Evolutionary conservation across 2,888 invertebrate genomes (phyloP).

Genomic region (Diadegma fenestrale): DNA sequence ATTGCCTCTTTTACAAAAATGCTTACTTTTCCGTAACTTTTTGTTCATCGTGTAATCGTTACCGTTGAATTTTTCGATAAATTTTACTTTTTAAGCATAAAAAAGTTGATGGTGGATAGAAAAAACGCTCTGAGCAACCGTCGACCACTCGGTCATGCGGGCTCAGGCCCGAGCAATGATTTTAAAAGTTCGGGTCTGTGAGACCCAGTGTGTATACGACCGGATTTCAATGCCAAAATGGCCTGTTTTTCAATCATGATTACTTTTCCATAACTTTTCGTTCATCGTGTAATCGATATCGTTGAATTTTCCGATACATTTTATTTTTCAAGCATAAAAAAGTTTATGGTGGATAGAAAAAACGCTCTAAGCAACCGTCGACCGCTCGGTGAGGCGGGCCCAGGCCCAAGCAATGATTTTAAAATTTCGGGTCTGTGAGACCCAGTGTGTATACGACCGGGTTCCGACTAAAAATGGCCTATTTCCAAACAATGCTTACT

Average conservation of each 20-base stretch:
- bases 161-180: neutral
- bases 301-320: too few relatives aligned
- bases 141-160: neutral
- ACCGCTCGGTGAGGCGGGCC: neutral
- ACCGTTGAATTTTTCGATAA: too few relatives aligned
- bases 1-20: constrained; percentile 8
- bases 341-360: too few relatives aligned
- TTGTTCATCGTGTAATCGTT: constrained; percentile 63
- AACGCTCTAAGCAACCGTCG: too few relatives aligned
- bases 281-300: constrained; percentile 55
- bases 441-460: neutral
- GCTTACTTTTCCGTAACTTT: constrained; percentile 68
- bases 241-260: constrained; percentile 37
- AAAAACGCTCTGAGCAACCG: too few relatives aligned
- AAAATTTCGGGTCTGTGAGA: neutral
- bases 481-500: constrained; percentile 56
- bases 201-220: neutral
- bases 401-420: neutral
- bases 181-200: neutral
- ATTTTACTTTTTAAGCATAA: too few relatives aligned
- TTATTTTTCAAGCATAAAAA: too few relatives aligned
- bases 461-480: neutral
- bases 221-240: neutral
- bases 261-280: constrained; percentile 68
- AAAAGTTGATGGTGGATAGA: too few relatives aligned